Evolutionary conservation across 2,113 vertebrate genomes (phyloP).

Genomic region (Nothobranchius furzeri): DNA sequence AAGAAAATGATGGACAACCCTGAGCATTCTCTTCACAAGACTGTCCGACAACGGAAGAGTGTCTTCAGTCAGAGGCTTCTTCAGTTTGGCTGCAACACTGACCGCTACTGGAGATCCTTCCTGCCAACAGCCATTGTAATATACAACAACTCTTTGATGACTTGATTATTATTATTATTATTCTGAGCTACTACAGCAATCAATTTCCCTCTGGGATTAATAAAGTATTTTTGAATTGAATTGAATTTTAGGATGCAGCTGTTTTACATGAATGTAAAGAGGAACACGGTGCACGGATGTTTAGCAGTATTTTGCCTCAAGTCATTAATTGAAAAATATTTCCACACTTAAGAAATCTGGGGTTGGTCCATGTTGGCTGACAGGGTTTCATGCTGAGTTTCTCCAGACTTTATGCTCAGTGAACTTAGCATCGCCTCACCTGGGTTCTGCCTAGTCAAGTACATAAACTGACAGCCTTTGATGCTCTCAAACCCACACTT

Average conservation of each 20-base stretch:
- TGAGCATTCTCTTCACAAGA: no score
- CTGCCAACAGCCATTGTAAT: no score
- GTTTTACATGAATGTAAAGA: neutral
- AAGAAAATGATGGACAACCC: no score
- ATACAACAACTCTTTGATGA: no score
- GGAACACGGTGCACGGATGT: neutral
- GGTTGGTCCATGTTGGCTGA: conserved; percentile 5
- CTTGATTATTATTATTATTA: no score
- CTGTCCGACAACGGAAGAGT: no score
- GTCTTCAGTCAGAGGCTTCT: no score
- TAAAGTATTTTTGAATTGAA: no score
- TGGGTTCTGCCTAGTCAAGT: conserved; percentile 32
- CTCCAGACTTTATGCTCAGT: conserved; percentile 41
- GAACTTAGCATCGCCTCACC: conserved; percentile 41
- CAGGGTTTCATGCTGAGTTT: conserved; percentile 30
- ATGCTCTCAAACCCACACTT: conserved; percentile 42
- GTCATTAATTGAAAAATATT: conserved; percentile 1
- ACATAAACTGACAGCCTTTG: conserved; percentile 51
- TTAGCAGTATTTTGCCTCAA: neutral
- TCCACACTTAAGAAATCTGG: neutral
- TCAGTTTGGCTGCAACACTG: no score
- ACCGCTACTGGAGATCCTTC: no score
- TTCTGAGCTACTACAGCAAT: no score
- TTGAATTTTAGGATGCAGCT: neutral
- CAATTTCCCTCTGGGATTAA: no score